These are phyloP conservation scores for Metellina segmentata DNA, from an alignment of 2,888 invertebrate species.

Conservation along the genomic window DNA sequence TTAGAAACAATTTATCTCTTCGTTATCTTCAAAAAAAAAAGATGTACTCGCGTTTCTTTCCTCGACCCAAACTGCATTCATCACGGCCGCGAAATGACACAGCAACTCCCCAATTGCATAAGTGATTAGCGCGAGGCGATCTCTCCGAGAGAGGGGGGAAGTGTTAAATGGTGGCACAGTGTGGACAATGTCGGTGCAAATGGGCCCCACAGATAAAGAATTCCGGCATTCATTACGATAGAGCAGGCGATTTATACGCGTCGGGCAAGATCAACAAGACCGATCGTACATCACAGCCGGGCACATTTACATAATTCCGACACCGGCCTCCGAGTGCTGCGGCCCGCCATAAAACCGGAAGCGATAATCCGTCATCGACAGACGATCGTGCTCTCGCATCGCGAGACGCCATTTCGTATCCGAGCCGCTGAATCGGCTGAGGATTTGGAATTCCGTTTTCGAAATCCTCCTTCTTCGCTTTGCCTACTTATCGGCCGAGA, in stretches of 20 bases:
- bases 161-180: slow-evolving; percentile 13
- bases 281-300: slow-evolving; percentile 72
- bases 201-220: slow-evolving; percentile 67
- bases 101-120: not conserved
- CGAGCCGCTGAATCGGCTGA: slow-evolving; percentile 52
- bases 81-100: slow-evolving; percentile 22
- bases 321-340: slow-evolving; percentile 52
- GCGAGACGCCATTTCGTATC: slow-evolving; percentile 39
- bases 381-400: slow-evolving; percentile 73
- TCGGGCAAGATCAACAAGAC: slow-evolving; percentile 67
- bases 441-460: slow-evolving; percentile 34
- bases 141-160: slow-evolving; percentile 3
- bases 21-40: not conserved
- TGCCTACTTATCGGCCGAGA: slow-evolving; percentile 30
- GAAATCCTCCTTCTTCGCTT: slow-evolving; percentile 51
- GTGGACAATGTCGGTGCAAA: slow-evolving; percentile 40
- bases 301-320: slow-evolving; percentile 74
- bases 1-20: not conserved
- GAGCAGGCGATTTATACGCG: slow-evolving; percentile 60
- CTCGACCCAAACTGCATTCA: not conserved
- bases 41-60: not conserved
- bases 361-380: slow-evolving; percentile 76
- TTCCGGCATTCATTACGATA: slow-evolving; percentile 72
- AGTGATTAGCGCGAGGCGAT: slow-evolving; percentile 46
- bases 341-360: slow-evolving; percentile 76